Conservation (phyloP, 2,888 invertebrate genomes). For the Brenthis ino region DNA sequence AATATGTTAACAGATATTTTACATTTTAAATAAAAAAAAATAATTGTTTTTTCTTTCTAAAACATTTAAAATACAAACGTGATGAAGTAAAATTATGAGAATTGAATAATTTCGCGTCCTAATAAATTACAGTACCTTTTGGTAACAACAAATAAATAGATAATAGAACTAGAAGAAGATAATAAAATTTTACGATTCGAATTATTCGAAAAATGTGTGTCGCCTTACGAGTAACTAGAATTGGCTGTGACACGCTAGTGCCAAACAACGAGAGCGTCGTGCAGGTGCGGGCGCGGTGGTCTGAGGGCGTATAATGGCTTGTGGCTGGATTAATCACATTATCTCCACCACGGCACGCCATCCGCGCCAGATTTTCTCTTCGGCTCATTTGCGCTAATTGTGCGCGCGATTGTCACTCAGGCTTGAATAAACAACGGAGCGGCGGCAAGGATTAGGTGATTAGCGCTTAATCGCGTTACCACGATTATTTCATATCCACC, state of each 20-base stretch:
- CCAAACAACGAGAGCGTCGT: slow-evolving; percentile 14
- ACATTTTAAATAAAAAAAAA: not conserved
- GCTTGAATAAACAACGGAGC: slow-evolving; percentile 81
- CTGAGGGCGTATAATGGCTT: slow-evolving; percentile 65
- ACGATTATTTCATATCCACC: slow-evolving; percentile 77
- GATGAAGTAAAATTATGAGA: not conserved
- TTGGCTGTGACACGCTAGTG: slow-evolving; percentile 9
- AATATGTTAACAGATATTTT: not conserved
- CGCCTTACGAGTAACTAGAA: not conserved
- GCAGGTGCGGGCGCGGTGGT: slow-evolving; percentile 20
- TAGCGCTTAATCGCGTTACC: slow-evolving; percentile 80
- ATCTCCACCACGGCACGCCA: slow-evolving; percentile 48
- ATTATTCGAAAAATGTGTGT: not conserved
- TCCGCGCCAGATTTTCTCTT: slow-evolving; percentile 79
- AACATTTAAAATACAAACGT: not conserved
- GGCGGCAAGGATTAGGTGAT: slow-evolving; percentile 81
- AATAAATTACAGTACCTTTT: not conserved
- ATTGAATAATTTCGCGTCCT: no score
- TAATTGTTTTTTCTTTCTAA: not conserved
- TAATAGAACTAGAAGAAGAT: not conserved
- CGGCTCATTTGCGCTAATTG: slow-evolving; percentile 82
- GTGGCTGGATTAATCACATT: slow-evolving; percentile 78
- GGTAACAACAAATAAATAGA: not conserved
- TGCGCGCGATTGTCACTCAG: slow-evolving; percentile 82
- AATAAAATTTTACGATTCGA: not conserved